Conservation (phyloP, 2,888 invertebrate species). For the Tholera decimalis region DNA sequence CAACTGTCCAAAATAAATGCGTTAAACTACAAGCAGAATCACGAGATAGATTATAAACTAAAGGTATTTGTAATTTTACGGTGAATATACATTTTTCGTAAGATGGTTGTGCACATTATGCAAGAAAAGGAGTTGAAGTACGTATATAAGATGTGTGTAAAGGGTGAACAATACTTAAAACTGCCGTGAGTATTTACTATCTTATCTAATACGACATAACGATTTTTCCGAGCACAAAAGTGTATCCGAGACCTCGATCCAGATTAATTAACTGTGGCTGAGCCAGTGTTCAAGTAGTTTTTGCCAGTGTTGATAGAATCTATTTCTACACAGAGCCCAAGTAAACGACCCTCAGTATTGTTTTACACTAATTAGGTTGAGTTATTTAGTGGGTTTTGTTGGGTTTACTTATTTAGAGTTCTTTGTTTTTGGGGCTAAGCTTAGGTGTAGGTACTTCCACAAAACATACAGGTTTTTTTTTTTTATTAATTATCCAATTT, state of each 20-base stretch:
- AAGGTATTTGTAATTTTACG: too few species aligned
- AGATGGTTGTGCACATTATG: too few species aligned
- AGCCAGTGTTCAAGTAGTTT: constrained; percentile 41
- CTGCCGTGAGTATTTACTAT: too few species aligned
- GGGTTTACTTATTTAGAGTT: constrained; percentile 42
- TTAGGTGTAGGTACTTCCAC: not conserved
- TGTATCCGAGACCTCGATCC: constrained; percentile 18
- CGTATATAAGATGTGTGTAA: too few species aligned
- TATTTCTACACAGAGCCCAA: constrained; percentile 50
- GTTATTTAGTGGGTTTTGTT: constrained; percentile 54
- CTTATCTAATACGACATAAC: not conserved
- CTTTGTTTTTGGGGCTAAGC: constrained; percentile 10
- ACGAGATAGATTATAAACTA: too few species aligned
- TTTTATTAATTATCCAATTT: too few species aligned
- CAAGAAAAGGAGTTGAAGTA: too few species aligned
- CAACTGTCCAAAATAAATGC: too few species aligned
- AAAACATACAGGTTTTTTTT: not conserved
- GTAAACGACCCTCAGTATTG: constrained; percentile 57
- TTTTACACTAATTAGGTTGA: constrained; percentile 60
- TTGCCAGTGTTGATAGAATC: constrained; percentile 60
- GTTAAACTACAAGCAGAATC: too few species aligned
- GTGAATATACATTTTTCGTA: too few species aligned
- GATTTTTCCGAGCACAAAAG: constrained; percentile 13
- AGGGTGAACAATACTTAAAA: too few species aligned
- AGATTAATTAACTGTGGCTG: constrained; percentile 46